Percentiles rank a stretch among this genome's conserved stretches.
These are phyloP conservation scores for Chymomyza caudatula DNA, from an alignment of 2,888 invertebrate species.

Conservation along the genomic window DNA sequence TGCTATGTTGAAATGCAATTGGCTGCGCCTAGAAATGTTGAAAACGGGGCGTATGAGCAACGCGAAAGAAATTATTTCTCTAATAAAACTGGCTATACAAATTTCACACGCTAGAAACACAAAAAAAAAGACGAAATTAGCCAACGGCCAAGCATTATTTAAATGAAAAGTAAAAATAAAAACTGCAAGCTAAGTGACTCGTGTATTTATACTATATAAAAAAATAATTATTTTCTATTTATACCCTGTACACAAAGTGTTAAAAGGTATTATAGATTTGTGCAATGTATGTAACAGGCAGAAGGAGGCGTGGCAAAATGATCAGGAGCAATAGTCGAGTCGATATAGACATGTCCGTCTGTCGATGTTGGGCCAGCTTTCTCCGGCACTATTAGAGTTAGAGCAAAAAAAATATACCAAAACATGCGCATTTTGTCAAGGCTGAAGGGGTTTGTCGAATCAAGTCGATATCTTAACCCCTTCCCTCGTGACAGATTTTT, in stretches of 20 bases:
- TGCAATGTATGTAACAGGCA: no score
- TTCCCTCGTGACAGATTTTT: no score
- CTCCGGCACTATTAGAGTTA: no score
- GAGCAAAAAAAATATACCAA: no score
- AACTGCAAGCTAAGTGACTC: conserved; percentile 1
- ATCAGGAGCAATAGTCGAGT: no score
- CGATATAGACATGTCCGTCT: no score
- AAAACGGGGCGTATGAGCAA: conserved; percentile 36
- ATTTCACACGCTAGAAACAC: conserved; percentile 45
- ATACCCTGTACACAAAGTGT: conserved; percentile 25
- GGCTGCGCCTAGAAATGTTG: conserved; percentile 31
- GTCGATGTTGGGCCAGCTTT: no score
- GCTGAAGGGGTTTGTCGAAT: no score
- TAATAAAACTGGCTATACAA: conserved; percentile 12
- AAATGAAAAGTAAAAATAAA: conserved; percentile 11
- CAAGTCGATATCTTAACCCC: no score
- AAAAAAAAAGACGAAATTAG: conserved; percentile 11
- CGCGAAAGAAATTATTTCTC: conserved; percentile 4
- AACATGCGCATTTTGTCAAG: no score
- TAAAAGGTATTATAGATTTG: no score
- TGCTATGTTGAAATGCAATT: conserved; percentile 47
- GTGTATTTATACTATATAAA: neutral
- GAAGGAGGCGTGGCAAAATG: no score
- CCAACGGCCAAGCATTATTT: neutral
- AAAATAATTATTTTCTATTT: neutral